Evolutionary conservation across 2,888 invertebrate genomes (phyloP).

Genomic region (Caenorhabditis plicata): DNA sequence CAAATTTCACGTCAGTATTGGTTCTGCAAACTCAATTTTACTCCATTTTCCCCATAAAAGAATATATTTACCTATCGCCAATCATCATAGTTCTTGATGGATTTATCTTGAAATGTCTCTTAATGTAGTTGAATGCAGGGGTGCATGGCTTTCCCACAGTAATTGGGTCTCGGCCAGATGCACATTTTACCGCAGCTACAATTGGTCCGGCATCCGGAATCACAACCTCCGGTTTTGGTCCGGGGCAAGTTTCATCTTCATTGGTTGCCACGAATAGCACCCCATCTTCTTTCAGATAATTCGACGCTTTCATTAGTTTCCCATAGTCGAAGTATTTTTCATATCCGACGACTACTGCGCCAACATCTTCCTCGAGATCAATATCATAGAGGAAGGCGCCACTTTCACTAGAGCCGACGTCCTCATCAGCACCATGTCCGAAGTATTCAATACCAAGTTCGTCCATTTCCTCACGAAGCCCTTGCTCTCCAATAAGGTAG

Average conservation of each 20-base stretch:
- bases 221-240: slow-evolving; percentile 67
- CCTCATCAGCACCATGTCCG: slow-evolving; percentile 65
- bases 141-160: slow-evolving; percentile 79
- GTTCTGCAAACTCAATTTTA: slow-evolving; percentile 37
- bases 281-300: slow-evolving; percentile 73
- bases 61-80: slow-evolving; percentile 77
- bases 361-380: slow-evolving; percentile 70
- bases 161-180: slow-evolving; percentile 77
- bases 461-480: slow-evolving; percentile 82
- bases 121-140: slow-evolving; percentile 75
- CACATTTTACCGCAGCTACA: slow-evolving; percentile 82
- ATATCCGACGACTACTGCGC: slow-evolving; percentile 91
- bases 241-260: slow-evolving; percentile 83
- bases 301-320: slow-evolving; percentile 87
- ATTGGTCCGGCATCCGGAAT: slow-evolving; percentile 78
- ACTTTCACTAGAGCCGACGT: slow-evolving; percentile 30
- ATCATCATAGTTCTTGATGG: slow-evolving; percentile 85
- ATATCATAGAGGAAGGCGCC: slow-evolving; percentile 61
- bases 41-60: background rate
- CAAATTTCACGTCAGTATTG: slow-evolving; percentile 89
- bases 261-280: slow-evolving; percentile 83
- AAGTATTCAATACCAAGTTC: slow-evolving; percentile 72
- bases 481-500: slow-evolving; percentile 80
- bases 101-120: slow-evolving; percentile 75
- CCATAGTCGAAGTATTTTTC: slow-evolving; percentile 88